Base-by-base conservation (phyloP, 2,113 vertebrate species). In the Phrynosoma platyrhinos region DNA sequence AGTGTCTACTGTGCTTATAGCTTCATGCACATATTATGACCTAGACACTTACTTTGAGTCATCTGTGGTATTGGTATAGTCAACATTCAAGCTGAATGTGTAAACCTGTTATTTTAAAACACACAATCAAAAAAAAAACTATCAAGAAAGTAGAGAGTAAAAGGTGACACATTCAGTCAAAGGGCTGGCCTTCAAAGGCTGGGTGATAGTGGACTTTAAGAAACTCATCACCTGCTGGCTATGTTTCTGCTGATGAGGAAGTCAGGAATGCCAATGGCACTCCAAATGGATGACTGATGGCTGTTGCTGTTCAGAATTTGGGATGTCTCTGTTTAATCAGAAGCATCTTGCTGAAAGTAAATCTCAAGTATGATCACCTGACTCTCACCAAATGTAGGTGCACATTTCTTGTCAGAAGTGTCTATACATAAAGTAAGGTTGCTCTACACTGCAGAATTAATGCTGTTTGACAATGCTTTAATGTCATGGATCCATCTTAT, bases 41-140 rank as follows among this genome's bases (percentile, higher is more conserved):
- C 76, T 83, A 78, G 30, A 36, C 7, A 10, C 0, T 8, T 85
- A 6, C 68, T 79, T 88, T 72, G 76, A 47, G 6, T 47, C 42
- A 47, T 71, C 55, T 9, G 53, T 0, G 0, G 82, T 10, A 91
- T 71, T 89, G 23, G 86, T 82, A 72, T 4, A 1, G 40, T 87
- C 55, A 87, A 4, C 2, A 86, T 89, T 87, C 25, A 83, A 74
- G 42, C 25, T 85, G 40, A 81, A 82, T 42, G 62, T 64, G 25
- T 68, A n/a, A 77, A 5, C 32, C 90, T 91, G 40, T 53, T 10
- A 80, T 86, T 30, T 72, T 81, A 30, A 72, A 58, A 81, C 36
- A 58, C 20, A 30, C 53, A n/a, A 47, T n/a, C 23, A 64, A 47
- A 40, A 77, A 68, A 27, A 23, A 27, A 75, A 20, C 9, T 3